Evolutionary conservation across 1,140 invertebrate genomes (phyloP).

Genomic region (Aleiodes sp.): DNA sequence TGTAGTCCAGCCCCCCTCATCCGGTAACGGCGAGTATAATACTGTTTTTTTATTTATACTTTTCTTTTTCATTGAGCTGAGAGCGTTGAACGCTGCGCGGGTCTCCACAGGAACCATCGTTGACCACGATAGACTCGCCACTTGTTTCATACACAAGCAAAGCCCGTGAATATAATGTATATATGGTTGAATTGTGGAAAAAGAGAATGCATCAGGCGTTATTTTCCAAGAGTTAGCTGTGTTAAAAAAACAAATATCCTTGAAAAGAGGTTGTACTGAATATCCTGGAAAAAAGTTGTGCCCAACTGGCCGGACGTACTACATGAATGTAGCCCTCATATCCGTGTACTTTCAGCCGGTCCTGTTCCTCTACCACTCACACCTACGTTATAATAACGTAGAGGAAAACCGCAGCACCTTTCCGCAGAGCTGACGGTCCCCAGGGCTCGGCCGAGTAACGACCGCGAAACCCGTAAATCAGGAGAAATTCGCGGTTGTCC

Average conservation of each 20-base stretch:
- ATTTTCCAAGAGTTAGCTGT: not conserved
- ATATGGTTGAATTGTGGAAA: not conserved
- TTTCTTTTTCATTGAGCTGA: no score
- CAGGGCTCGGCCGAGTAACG: constrained; percentile 31
- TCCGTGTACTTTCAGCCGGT: not conserved
- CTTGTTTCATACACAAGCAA: not conserved
- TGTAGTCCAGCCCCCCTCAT: not conserved
- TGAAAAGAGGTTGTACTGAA: constrained; percentile 10
- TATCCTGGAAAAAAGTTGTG: constrained; percentile 11
- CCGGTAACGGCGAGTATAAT: not conserved
- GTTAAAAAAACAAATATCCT: constrained; percentile 1
- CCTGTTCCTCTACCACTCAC: not conserved
- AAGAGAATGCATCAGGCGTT: not conserved
- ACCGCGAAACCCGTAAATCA: constrained; percentile 50
- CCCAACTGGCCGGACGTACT: not conserved
- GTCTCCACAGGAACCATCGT: not conserved
- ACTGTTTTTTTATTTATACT: not conserved
- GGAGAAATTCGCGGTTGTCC: constrained; percentile 44
- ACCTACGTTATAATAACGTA: not conserved
- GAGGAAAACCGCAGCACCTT: constrained; percentile 24
- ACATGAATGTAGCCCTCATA: not conserved
- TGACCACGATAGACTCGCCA: not conserved
- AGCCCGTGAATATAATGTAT: not conserved
- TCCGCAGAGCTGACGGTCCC: constrained; percentile 26
- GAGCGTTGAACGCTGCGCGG: no score